These are phyloP conservation scores for Sitta europaea DNA, from an alignment of 2,113 vertebrate genomes.

Conservation along the genomic window DNA sequence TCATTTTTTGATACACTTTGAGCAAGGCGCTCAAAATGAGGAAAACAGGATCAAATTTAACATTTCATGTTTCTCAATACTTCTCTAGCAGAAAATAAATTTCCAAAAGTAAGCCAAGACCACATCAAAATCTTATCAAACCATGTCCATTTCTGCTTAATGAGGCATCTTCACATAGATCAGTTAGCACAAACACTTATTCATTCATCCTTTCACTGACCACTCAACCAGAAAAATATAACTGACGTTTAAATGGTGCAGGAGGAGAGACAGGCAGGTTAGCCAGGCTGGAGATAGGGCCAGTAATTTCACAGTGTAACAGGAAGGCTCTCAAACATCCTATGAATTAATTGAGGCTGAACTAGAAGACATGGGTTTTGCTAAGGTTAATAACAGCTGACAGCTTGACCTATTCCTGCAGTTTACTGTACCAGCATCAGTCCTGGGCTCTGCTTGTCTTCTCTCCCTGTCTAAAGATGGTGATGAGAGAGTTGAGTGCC, in stretches of 20 bases:
- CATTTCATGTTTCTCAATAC: neutral
- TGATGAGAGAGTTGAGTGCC: neutral
- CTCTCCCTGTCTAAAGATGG: neutral
- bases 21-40: neutral
- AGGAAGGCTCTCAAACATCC: neutral
- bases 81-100: neutral
- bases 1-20: neutral
- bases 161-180: constrained; percentile 8
- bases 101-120: neutral
- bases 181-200: constrained; percentile 11
- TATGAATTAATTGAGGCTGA: constrained; percentile 45
- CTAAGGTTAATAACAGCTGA: constrained; percentile 20
- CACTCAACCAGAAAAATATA: constrained; percentile 8
- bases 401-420: constrained; percentile 14
- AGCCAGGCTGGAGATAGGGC: neutral
- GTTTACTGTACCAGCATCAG: neutral
- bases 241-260: constrained; percentile 12
- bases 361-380: neutral
- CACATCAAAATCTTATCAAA: constrained; percentile 20
- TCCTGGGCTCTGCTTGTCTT: neutral
- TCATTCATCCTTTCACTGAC: constrained; percentile 10
- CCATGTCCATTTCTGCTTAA: neutral
- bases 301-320: neutral
- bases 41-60: neutral
- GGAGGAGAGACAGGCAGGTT: constrained; percentile 24